Base-by-base conservation (phyloP, 2,888 invertebrate genomes). In the Smittia sp. region DNA sequence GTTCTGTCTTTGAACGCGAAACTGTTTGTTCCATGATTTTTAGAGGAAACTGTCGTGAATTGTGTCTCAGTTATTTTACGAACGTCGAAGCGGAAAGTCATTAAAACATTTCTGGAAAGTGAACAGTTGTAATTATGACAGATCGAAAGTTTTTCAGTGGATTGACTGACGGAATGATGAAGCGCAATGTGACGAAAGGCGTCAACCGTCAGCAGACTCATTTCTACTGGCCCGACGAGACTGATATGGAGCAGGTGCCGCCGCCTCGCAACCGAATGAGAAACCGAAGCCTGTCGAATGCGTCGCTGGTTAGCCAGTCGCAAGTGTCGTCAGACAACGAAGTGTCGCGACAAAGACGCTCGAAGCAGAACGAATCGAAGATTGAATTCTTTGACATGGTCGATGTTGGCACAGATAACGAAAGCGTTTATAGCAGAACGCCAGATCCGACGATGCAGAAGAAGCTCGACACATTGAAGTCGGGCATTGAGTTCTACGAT, bases 141-240 rank as follows among this genome's bases (percentile, higher is more conserved):
- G 24, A 24, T 24, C 58, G 83, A 74, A 83, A 83, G 77, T 83
- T 83, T 76, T 83, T 79, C 70, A 79, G 80, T 67, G 83, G 83
- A 3, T 77, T 83, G 75, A 79, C 83, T 73, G 80, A 81, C 65
- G 79, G 79, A 62, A 82, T 82, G 83, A 80, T 80, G 75, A 72
- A 58, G 11, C 62, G 70, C 9, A 76, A 75, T 20, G 38, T 20
- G 32, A 15, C 25, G 1, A 13, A 24, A 9, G 76, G 74, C 1
- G 79, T 77, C 0, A 79, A 83, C 77, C 81, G 82, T 1, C 79
- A 80, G 74, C 79, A 80, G 75, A 80, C 82, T 20, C 80, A 82
- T 58, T 80, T 83, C 74, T 83, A 80, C 75, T 83, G 83, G 83
- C 82, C 82, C 0, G 81, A 83, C 73, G 83, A 83, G 20, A 73